Percentiles rank a stretch among this genome's conserved stretches.
Evolutionary conservation across 2,888 invertebrate species (phyloP).

Genomic region (Dynastes grantii): DNA sequence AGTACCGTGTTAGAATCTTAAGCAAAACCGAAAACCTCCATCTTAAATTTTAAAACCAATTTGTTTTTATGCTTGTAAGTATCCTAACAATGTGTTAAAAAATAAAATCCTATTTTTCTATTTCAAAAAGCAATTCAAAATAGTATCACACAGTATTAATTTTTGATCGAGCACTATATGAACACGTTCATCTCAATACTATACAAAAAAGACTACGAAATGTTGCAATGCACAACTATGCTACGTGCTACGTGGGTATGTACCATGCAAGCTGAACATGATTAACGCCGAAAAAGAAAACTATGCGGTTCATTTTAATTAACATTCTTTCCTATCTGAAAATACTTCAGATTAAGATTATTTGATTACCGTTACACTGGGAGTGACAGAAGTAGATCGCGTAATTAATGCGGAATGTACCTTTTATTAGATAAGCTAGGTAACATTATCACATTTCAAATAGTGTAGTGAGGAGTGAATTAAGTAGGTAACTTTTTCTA

Average conservation of each 20-base stretch:
- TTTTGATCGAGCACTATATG: no score
- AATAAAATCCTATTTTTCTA: no score
- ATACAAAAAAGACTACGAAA: conserved; percentile 7
- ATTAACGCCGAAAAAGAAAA: conserved; percentile 23
- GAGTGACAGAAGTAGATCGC: conserved; percentile 41
- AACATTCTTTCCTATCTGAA: conserved; percentile 31
- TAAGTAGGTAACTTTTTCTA: background rate
- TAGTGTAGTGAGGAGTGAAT: conserved; percentile 1
- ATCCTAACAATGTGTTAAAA: no score
- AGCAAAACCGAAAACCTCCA: no score
- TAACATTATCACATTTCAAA: conserved; percentile 22
- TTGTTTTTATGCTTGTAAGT: no score
- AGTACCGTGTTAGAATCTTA: no score
- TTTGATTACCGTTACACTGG: conserved; percentile 36
- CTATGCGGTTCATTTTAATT: conserved; percentile 29
- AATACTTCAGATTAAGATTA: conserved; percentile 31
- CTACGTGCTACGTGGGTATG: background rate
- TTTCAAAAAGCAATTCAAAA: no score
- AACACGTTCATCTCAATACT: no score
- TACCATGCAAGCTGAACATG: background rate
- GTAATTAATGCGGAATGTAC: conserved; percentile 33
- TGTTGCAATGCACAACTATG: background rate
- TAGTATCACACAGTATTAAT: no score
- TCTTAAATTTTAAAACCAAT: no score
- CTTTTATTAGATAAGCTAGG: conserved; percentile 35